Conservation (phyloP, 1,140 invertebrate species). For the Latrodectus geometricus region DNA sequence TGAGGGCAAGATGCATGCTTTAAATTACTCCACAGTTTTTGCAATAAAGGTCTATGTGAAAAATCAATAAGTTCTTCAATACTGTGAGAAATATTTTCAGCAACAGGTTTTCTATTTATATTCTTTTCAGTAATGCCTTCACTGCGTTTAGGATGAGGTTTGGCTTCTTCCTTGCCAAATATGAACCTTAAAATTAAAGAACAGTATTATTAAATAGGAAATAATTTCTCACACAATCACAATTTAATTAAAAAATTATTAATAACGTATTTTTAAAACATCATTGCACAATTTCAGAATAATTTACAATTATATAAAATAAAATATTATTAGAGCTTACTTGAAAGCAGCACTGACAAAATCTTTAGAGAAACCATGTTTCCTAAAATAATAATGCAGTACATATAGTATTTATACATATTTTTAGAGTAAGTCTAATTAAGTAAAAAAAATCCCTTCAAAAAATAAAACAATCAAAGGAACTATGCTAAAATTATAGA, state of each 20-base stretch:
- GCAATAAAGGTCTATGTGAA: constrained; percentile 13
- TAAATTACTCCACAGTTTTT: constrained; percentile 19
- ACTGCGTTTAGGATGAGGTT: background rate
- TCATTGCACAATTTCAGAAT: too few relatives aligned
- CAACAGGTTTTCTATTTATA: too few relatives aligned
- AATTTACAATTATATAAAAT: too few relatives aligned
- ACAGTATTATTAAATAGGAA: too few relatives aligned
- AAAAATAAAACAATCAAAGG: too few relatives aligned
- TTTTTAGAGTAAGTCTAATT: too few relatives aligned
- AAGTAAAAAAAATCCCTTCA: too few relatives aligned
- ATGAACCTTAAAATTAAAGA: constrained; percentile 27
- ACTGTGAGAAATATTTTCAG: background rate
- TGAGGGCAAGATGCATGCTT: constrained; percentile 54
- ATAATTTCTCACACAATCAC: too few relatives aligned
- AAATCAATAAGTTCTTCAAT: constrained; percentile 25
- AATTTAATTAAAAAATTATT: too few relatives aligned
- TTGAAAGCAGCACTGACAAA: constrained; percentile 49
- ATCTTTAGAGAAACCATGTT: constrained; percentile 58
- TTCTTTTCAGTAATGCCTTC: background rate
- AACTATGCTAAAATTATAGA: too few relatives aligned
- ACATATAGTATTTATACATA: background rate
- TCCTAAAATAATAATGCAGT: constrained; percentile 17
- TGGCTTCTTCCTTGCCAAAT: constrained; percentile 55
- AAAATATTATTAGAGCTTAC: constrained; percentile 20
- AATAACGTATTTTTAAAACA: too few relatives aligned